Percentiles rank a stretch among this genome's conserved stretches.
phyloP scores from a whole-genome alignment of 2,888 invertebrate species.

The Anticlea derivata region DNA sequence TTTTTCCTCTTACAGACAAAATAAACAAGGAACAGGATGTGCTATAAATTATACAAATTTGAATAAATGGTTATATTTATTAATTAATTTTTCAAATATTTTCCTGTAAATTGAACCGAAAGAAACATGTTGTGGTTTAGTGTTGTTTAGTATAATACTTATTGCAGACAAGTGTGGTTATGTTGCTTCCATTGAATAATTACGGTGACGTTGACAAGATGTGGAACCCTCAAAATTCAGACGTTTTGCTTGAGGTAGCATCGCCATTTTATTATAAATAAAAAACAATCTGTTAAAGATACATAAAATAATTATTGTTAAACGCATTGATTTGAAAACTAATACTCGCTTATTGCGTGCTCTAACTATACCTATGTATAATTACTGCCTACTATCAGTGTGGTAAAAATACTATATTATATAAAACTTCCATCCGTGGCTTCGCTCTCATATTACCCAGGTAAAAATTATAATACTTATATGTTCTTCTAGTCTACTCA shows the following conservation, averaged over 20 bases:
- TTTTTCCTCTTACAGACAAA: slow-evolving; percentile 45
- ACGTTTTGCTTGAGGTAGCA: slow-evolving; percentile 53
- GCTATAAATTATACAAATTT: slow-evolving; percentile 31
- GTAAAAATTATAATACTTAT: no score
- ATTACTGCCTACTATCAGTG: no score
- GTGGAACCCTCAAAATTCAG: slow-evolving; percentile 51
- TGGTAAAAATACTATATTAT: no score
- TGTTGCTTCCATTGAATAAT: slow-evolving; percentile 18
- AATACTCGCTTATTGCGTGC: no score
- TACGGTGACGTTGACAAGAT: slow-evolving; percentile 34
- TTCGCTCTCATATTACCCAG: no score
- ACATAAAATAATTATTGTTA: no score
- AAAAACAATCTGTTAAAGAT: no score
- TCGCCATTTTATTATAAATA: background rate
- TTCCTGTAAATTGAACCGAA: slow-evolving; percentile 45
- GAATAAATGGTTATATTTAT: slow-evolving; percentile 41
- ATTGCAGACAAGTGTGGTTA: slow-evolving; percentile 28
- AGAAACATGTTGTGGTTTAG: slow-evolving; percentile 16
- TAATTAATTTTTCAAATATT: slow-evolving; percentile 46
- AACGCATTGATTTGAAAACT: no score
- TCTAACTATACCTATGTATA: no score
- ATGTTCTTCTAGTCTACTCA: no score
- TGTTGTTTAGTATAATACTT: slow-evolving; percentile 23
- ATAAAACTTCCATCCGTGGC: no score
- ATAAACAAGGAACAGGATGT: slow-evolving; percentile 48